Conservation (phyloP, 2,888 invertebrate genomes). For the Ischnus inquisitorius region DNA sequence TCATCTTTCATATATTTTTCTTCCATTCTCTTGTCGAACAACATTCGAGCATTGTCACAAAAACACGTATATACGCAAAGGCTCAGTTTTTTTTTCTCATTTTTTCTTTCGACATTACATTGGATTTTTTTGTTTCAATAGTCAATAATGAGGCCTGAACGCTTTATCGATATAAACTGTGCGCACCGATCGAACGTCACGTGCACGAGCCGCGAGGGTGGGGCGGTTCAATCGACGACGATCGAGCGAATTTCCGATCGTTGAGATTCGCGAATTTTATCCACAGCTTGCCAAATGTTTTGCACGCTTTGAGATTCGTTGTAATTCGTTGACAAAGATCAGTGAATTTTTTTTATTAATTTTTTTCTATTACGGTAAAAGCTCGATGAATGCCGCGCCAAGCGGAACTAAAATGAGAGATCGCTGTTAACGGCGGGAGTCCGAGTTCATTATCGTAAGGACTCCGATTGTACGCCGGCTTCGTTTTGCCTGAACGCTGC, state of each 20-base stretch:
- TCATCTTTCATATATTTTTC: slow-evolving; percentile 52
- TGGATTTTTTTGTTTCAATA: slow-evolving; percentile 14
- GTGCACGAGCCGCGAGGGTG: slow-evolving; percentile 55
- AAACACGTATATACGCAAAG: slow-evolving; percentile 40
- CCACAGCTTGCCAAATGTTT: background rate
- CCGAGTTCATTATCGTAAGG: background rate
- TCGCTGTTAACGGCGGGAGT: background rate
- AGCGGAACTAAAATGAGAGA: background rate
- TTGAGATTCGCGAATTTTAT: background rate
- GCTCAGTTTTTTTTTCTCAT: slow-evolving; percentile 28
- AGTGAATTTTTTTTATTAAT: background rate
- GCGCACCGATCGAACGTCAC: slow-evolving; percentile 46
- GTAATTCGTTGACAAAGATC: background rate
- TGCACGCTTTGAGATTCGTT: background rate
- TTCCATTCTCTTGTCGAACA: slow-evolving; percentile 44
- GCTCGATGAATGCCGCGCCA: slow-evolving; percentile 4
- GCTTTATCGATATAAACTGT: slow-evolving; percentile 35
- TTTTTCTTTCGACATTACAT: slow-evolving; percentile 5
- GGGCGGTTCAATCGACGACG: slow-evolving; percentile 9
- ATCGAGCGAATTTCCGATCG: background rate
- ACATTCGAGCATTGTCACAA: slow-evolving; percentile 48
- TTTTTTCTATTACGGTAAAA: background rate
- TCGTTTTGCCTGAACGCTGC: slow-evolving; percentile 42
- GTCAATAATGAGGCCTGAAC: slow-evolving; percentile 26
- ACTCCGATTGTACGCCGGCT: slow-evolving; percentile 15